Conservation (phyloP, 2,888 invertebrate genomes). For the Rhaphigaster nebulosa region DNA sequence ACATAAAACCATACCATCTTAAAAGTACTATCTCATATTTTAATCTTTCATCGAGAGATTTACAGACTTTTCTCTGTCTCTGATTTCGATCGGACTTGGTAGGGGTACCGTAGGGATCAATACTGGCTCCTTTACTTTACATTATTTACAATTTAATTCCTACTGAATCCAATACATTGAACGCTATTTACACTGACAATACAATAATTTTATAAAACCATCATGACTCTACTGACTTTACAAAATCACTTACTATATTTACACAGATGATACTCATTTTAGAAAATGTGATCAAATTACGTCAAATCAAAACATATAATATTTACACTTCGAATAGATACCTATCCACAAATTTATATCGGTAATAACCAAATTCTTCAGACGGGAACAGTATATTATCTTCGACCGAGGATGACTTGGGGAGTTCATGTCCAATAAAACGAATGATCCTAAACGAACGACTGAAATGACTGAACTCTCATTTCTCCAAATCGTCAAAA, state of each 20-base stretch:
- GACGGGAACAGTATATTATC: background rate
- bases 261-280: background rate
- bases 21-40: background rate
- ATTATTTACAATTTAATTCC: background rate
- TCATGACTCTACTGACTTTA: background rate
- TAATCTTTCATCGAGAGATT: too few relatives aligned
- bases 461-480: too few relatives aligned
- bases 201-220: too few relatives aligned
- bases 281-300: background rate
- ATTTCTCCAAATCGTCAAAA: too few relatives aligned
- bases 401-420: background rate
- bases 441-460: too few relatives aligned
- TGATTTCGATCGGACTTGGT: background rate
- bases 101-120: background rate
- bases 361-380: background rate
- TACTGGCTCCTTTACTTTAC: background rate
- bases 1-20: too few relatives aligned
- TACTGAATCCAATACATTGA: too few relatives aligned
- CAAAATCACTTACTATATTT: background rate
- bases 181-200: too few relatives aligned
- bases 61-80: too few relatives aligned
- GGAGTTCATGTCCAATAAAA: too few relatives aligned
- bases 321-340: background rate
- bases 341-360: background rate
- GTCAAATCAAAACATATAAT: too few relatives aligned